phyloP scores from a whole-genome alignment of 2,113 vertebrate genomes.

The Antechinus stuartii region DNA sequence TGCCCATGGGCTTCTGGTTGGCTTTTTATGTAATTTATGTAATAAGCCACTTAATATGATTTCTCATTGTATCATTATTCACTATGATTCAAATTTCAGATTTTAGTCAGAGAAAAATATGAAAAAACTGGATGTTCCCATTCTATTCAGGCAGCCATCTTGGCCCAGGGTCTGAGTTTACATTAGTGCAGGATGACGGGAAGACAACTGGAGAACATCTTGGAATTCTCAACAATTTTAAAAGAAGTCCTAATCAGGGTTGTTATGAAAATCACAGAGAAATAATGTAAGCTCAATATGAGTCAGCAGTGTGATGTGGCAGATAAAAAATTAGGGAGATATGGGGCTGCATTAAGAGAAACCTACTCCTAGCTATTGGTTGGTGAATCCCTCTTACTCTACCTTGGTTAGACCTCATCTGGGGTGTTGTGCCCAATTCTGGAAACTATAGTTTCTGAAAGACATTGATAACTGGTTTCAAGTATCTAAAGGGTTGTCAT shows the following conservation, averaged over 20 bases:
- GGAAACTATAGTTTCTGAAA: not conserved
- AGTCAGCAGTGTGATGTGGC: not conserved
- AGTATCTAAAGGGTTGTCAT: not conserved
- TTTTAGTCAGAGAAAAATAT: not conserved
- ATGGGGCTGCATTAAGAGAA: not conserved
- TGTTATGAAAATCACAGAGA: not conserved
- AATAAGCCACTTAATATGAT: not conserved
- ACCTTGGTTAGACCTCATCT: not conserved
- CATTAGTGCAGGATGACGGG: not conserved
- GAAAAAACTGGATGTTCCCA: not conserved
- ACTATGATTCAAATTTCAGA: not conserved
- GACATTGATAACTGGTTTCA: not conserved
- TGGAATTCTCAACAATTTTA: not conserved
- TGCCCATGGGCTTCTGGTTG: not conserved
- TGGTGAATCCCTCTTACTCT: not conserved
- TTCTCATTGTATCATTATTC: not conserved
- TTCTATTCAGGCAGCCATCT: not conserved
- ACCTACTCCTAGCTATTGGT: not conserved
- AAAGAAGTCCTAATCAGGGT: not conserved
- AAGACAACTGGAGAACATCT: not conserved
- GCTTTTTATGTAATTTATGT: not conserved
- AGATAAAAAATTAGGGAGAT: not conserved
- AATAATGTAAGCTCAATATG: not conserved
- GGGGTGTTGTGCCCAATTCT: not conserved
- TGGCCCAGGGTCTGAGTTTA: not conserved